Evolutionary conservation across 2,888 invertebrate genomes (phyloP).

Genomic region (Chrysopilus asiliformis): DNA sequence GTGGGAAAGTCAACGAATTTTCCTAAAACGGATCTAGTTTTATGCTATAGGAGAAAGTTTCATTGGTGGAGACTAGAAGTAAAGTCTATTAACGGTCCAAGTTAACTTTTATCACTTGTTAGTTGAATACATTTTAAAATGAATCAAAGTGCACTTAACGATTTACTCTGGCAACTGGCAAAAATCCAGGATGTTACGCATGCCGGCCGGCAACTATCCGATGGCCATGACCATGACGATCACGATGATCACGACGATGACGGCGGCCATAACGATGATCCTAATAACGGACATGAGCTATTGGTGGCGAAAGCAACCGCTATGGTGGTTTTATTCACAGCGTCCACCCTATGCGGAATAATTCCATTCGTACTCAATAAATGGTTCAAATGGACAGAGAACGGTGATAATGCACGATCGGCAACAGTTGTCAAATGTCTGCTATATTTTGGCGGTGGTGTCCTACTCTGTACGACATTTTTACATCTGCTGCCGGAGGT

Average conservation of each 20-base stretch:
- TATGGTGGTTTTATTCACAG: conserved; percentile 60
- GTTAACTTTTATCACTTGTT: too few species aligned
- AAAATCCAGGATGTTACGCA: too few species aligned
- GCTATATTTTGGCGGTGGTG: conserved; percentile 75
- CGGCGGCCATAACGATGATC: conserved; percentile 17
- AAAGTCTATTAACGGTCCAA: too few species aligned
- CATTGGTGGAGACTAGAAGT: too few species aligned
- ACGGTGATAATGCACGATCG: conserved; percentile 25
- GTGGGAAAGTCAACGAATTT: too few species aligned
- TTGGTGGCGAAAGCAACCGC: conserved; percentile 62
- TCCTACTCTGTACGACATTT: conserved; percentile 67
- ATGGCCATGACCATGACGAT: conserved; percentile 5
- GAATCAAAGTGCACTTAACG: too few species aligned
- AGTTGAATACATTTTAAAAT: too few species aligned
- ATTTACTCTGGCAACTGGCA: too few species aligned
- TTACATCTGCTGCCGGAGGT: conserved; percentile 71
- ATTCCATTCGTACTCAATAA: conserved; percentile 56
- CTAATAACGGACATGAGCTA: conserved; percentile 37
- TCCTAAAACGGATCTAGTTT: too few species aligned
- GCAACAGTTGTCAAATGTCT: conserved; percentile 43
- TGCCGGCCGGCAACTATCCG: too few species aligned
- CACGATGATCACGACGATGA: conserved; percentile 8
- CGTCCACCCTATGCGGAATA: conserved; percentile 62
- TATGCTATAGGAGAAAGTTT: too few species aligned
- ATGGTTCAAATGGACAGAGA: conserved; percentile 38